These are phyloP conservation scores for Catonia carolina DNA, from an alignment of 2,888 invertebrate species.

Conservation along the genomic window DNA sequence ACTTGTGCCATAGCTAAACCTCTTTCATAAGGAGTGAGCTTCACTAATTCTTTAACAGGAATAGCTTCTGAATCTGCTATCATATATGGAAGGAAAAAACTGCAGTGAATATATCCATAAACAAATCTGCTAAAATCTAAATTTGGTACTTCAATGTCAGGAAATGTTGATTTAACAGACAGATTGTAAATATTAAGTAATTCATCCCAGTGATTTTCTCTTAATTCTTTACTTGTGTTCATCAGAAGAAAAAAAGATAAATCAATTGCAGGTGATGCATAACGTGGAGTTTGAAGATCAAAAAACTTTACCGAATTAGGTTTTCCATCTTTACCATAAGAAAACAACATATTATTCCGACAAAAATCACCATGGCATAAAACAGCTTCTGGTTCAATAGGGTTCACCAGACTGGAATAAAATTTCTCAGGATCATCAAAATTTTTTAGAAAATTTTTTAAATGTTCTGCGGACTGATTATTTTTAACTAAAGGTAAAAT, in stretches of 20 bases:
- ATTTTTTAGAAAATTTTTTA: constrained; percentile 7
- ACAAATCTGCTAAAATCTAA: constrained; percentile 24
- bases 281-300: constrained; percentile 39
- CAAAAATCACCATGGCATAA: constrained; percentile 43
- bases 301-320: constrained; percentile 40
- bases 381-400: constrained; percentile 33
- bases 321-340: constrained; percentile 37
- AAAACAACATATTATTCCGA: constrained; percentile 42
- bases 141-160: constrained; percentile 19
- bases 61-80: neutral
- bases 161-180: constrained; percentile 19
- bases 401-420: neutral
- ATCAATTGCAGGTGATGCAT: constrained; percentile 41
- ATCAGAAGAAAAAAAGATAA: constrained; percentile 40
- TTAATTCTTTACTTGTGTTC: constrained; percentile 37
- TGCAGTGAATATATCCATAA: constrained; percentile 26
- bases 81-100: constrained; percentile 27
- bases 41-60: too few species aligned
- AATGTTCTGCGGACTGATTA: neutral
- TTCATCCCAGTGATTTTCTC: constrained; percentile 35
- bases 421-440: constrained; percentile 4
- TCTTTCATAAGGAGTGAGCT: too few species aligned
- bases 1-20: too few species aligned
- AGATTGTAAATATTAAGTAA: constrained; percentile 37
- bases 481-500: constrained; percentile 12